Evolutionary conservation across 2,113 vertebrate species (phyloP).

Genomic region (Cyanocitta stelleri): DNA sequence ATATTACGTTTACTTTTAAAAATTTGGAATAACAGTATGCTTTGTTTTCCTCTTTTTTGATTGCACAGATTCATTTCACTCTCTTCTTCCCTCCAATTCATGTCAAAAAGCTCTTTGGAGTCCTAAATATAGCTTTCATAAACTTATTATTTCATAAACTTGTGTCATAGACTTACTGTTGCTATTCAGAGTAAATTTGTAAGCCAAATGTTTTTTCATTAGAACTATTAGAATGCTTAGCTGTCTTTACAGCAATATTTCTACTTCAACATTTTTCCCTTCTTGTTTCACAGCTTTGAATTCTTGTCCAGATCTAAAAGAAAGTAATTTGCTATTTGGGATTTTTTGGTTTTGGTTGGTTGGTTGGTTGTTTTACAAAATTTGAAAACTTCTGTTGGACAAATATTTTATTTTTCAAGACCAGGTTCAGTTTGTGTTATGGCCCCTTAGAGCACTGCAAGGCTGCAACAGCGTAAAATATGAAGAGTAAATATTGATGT

Average conservation of each 20-base stretch:
- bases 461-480: background rate
- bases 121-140: background rate
- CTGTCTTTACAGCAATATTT: background rate
- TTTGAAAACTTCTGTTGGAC: background rate
- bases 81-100: background rate
- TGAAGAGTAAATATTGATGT: background rate
- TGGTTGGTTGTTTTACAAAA: background rate
- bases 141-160: background rate
- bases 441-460: background rate
- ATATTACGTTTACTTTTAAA: background rate
- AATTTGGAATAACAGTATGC: accelerated
- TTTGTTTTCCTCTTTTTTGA: background rate
- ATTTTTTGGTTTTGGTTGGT: too few species aligned
- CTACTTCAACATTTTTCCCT: background rate
- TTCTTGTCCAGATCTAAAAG: background rate
- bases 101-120: background rate
- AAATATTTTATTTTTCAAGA: background rate
- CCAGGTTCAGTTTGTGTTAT: background rate
- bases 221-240: background rate
- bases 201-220: background rate
- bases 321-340: background rate
- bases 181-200: background rate
- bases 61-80: background rate
- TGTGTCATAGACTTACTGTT: background rate
- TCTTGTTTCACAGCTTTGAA: background rate